Evolutionary conservation across 2,888 invertebrate species (phyloP).

Genomic region (Deroplatys truncata): DNA sequence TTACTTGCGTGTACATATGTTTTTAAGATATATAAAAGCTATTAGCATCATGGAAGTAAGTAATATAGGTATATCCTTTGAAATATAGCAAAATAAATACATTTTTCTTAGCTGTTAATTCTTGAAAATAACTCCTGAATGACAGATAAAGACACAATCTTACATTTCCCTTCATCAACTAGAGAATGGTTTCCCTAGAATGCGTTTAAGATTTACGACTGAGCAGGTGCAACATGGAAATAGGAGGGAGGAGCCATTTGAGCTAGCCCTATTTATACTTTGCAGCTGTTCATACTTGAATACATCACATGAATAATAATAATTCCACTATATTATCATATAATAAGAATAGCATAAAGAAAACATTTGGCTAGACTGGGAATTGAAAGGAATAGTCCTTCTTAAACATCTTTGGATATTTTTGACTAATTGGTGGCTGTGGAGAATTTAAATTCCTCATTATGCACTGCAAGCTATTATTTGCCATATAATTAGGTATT

Average conservation of each 20-base stretch:
- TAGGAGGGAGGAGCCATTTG: not conserved
- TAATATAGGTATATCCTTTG: not conserved
- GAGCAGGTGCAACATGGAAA: not conserved
- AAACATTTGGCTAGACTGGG: too few species aligned
- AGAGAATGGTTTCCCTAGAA: not conserved
- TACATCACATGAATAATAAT: not conserved
- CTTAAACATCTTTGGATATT: not conserved
- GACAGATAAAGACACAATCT: not conserved
- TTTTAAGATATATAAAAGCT: too few species aligned
- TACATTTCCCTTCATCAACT: not conserved
- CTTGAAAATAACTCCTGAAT: not conserved
- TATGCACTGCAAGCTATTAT: too few species aligned
- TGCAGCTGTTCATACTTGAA: not conserved
- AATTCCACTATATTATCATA: not conserved
- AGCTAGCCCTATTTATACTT: not conserved
- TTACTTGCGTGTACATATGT: too few species aligned
- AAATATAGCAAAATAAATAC: not conserved
- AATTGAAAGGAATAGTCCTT: not conserved
- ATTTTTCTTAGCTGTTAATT: not conserved
- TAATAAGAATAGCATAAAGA: not conserved
- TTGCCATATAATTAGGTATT: too few species aligned
- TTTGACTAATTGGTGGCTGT: too few species aligned
- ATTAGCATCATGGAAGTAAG: too few species aligned
- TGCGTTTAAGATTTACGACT: not conserved
- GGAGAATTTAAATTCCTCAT: too few species aligned